Conservation (phyloP, 1,140 invertebrate species). For the Atopsyche davidsoni region DNA sequence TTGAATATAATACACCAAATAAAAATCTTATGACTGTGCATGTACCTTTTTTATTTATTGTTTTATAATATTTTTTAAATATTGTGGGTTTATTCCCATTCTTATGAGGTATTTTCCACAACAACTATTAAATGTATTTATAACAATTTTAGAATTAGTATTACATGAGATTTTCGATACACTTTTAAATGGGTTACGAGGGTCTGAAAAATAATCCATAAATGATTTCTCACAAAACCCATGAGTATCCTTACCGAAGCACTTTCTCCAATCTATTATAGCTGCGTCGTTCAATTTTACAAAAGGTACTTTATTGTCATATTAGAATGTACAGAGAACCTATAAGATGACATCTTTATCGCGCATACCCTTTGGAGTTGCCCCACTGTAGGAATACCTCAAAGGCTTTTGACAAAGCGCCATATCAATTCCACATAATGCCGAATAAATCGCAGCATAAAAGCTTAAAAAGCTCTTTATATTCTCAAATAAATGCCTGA, state of each 20-base stretch:
- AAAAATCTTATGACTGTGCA: too few relatives aligned
- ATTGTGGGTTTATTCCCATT: not conserved
- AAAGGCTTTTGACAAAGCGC: conserved; percentile 24
- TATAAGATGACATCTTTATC: conserved; percentile 25
- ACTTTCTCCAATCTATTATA: not conserved
- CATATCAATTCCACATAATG: conserved; percentile 26
- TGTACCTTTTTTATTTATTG: too few relatives aligned
- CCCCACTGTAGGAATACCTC: conserved; percentile 17
- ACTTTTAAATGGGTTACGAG: not conserved
- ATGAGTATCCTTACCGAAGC: not conserved
- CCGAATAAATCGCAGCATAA: conserved; percentile 29
- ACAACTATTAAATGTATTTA: too few relatives aligned
- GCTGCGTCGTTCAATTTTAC: conserved; percentile 16
- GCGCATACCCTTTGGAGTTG: conserved; percentile 20
- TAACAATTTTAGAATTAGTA: too few relatives aligned
- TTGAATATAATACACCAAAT: too few relatives aligned
- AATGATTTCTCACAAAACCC: too few relatives aligned
- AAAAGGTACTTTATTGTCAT: conserved; percentile 16
- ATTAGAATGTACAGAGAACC: conserved; percentile 18
- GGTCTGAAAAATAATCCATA: not conserved
- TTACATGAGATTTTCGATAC: not conserved
- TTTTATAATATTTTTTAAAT: not conserved
- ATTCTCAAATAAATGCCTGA: conserved; percentile 27
- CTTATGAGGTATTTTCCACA: not conserved
- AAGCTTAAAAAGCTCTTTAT: conserved; percentile 25